Conservation (phyloP, 1,140 invertebrate genomes). For the Xylocopa sonorina region DNA sequence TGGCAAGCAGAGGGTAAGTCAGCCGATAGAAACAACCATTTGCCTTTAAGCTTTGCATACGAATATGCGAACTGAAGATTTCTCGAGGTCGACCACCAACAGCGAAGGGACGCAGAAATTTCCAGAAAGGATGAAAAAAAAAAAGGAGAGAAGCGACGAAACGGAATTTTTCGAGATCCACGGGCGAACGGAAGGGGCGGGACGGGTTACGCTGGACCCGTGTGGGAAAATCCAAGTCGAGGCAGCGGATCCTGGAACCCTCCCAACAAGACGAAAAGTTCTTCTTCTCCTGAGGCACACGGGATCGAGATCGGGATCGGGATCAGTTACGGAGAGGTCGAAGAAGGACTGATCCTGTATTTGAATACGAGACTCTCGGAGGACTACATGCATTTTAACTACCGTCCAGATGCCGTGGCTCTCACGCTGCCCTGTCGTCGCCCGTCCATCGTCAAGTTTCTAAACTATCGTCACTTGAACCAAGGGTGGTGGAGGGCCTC, state of each 20-base stretch:
- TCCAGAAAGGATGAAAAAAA: too few relatives aligned
- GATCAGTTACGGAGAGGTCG: conserved; percentile 78
- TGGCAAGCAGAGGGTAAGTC: too few relatives aligned
- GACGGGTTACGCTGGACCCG: conserved; percentile 60
- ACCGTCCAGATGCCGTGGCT: conserved; percentile 79
- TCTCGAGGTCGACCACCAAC: too few relatives aligned
- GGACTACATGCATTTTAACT: conserved; percentile 83
- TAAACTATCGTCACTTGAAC: conserved; percentile 78
- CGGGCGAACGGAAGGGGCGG: neutral
- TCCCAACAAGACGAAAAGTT: conserved; percentile 79
- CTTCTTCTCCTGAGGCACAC: conserved; percentile 74
- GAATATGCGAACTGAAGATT: too few relatives aligned
- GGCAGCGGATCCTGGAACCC: conserved; percentile 61
- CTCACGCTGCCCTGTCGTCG: conserved; percentile 78
- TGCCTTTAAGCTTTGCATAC: too few relatives aligned
- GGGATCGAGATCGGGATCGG: conserved; percentile 74
- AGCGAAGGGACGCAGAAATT: too few relatives aligned
- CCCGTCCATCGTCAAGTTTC: conserved; percentile 78
- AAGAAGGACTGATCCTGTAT: conserved; percentile 81
- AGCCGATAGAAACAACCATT: too few relatives aligned
- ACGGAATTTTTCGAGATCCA: too few relatives aligned
- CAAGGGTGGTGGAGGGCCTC: conserved; percentile 59
- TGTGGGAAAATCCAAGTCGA: conserved; percentile 78
- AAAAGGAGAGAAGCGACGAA: too few relatives aligned
- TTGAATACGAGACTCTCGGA: conserved; percentile 80